Base-by-base conservation (phyloP, 1,140 invertebrate species). In the Heliconius hewitsoni region DNA sequence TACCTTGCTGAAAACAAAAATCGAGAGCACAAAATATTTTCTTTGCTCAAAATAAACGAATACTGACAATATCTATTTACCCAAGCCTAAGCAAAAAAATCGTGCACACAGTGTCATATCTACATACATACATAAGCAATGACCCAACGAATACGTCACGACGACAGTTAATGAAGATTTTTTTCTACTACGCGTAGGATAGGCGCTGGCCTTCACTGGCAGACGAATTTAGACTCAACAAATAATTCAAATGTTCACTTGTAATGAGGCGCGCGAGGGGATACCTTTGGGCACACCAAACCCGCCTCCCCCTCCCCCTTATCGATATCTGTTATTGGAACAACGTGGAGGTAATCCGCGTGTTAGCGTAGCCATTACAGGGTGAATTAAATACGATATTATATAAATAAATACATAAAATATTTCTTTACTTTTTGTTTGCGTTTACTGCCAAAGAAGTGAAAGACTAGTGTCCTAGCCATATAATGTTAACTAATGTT, bases 121-220 rank as follows among this genome's bases (percentile, higher is more conserved):
- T 66, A 30, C 60, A 66, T 13, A 6, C 9, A 66, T 30, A 30
- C 60, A 57, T 57, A 23, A 8, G 27, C 60, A 66, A 66, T 66
- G 60, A 66, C n/a, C 27, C n/a, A 27, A 30, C 23, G 8, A 0
- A 39, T 27, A 78, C 83, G 84, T 85, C 86, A 88, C 86, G 81
- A 46, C 76, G 81, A 79, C 82, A 80, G 84, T 87, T 92, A 91
- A 92, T 92, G 90, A 92, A 90, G 86, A 85, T 87, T 91, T 89
- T 91, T 91, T 89, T 89, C 84, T 85, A 81, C 79, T 89, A 90
- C 89, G 89, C 86, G 87, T 85, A 81, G 84, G 83, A 80, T 87
- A 83, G 84, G 81, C 84, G n/a, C 82, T 82, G 88, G 84, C 89
- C 89, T 90, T 90, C 60, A 30, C 27, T 66, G 89, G 84, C 85